Conservation (phyloP, 2,113 vertebrate genomes). For the Taxidea taxus region DNA sequence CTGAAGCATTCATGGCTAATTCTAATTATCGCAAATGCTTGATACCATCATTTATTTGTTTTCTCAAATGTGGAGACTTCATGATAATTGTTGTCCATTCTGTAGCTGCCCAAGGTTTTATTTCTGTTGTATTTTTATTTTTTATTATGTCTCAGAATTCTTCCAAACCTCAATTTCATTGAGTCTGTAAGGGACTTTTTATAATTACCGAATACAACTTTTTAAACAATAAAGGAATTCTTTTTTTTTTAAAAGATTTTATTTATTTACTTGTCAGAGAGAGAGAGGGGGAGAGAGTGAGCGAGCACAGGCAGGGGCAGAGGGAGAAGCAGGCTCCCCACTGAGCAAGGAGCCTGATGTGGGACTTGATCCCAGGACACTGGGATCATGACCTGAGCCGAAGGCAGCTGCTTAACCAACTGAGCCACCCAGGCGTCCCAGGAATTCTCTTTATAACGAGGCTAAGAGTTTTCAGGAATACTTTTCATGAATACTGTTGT, state of each 20-base stretch:
- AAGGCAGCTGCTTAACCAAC: too few species aligned
- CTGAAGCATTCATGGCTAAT: not conserved
- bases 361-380: too few species aligned
- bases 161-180: not conserved
- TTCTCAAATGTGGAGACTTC: not conserved
- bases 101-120: not conserved
- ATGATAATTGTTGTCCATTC: not conserved
- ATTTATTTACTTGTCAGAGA: too few species aligned
- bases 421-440: too few species aligned
- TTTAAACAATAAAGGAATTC: not conserved
- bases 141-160: constrained; percentile 11
- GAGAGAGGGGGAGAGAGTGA: too few species aligned
- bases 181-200: not conserved
- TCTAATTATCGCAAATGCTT: not conserved
- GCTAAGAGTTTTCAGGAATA: not conserved
- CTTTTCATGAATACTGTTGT: not conserved
- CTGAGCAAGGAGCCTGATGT: too few species aligned
- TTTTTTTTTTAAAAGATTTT: too few species aligned
- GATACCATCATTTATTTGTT: not conserved
- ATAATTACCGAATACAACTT: not conserved
- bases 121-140: constrained; percentile 16
- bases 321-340: too few species aligned
- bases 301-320: too few species aligned
- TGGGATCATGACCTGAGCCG: too few species aligned
- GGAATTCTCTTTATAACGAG: not conserved